Evolutionary conservation across 2,888 invertebrate genomes (phyloP), one percentile per base, ranked within the genome.

Genomic region (Limnephilus marmoratus): DNA sequence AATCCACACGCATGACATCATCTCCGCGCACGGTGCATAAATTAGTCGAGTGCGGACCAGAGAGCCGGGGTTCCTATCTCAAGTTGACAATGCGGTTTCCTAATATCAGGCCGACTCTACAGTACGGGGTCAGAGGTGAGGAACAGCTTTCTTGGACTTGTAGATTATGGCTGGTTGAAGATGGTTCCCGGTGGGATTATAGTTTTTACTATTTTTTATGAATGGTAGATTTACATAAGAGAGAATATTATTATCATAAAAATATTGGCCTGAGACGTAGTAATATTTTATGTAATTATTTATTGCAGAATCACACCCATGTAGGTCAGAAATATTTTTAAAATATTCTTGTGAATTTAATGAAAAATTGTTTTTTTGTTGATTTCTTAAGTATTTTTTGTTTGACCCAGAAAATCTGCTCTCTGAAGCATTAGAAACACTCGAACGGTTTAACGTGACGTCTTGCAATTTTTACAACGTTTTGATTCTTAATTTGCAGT

Each of bases 81-180:
- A 85, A 87, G 93, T 92, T 91, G 93, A 93, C 93, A 93, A 93
- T 92, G 92, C 83, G 91, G 93, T 93, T 93, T 92, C 93, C 92
- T 93, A 93, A 93, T 93, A 93, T 93, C 93, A 88, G 85, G 53
- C 93, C 91, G 92, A 83, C 93, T 87, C 83, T 89, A 92, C 90
- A 81, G 85, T 92, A 80, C 91, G 89, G 90, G 93, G 93, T 93
- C 93, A 90, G 90, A 89, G 93, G 93, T 93, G 81, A 93, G 45
- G 81, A 88, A 45, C 82, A 90, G 37, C 90, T 68, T 68, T 68
- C 68, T 68, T 68, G 68, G 37, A 90, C 49, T 49, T 82, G 49
- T 81, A 31, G 90, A 81, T 90, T 86, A 90, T 86, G 89, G 91
- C 88, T 91, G 80, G 82, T 82, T 91, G 91, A 85, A 92, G 86